phyloP scores from a whole-genome alignment of 2,797 vertebrate genomes.

The Helicolenus hilgendorfi region DNA sequence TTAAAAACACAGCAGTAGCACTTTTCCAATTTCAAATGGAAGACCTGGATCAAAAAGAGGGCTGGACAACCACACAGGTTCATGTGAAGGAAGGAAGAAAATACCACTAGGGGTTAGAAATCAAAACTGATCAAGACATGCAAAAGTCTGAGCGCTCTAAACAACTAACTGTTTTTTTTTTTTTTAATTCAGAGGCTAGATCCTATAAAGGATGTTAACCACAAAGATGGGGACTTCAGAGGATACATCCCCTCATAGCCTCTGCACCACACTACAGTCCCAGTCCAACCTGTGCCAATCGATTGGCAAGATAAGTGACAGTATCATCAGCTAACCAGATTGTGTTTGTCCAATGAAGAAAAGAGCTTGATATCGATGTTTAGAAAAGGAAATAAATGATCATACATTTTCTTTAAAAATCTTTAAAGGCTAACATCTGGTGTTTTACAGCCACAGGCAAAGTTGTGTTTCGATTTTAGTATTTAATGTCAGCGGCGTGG shows the following conservation, averaged over 20 bases:
- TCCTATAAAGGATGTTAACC: background rate
- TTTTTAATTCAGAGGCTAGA: background rate
- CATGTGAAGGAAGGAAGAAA: background rate
- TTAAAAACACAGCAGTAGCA: constrained; percentile 49
- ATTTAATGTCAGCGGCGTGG: background rate
- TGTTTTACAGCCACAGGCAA: background rate
- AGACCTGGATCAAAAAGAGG: constrained; percentile 66
- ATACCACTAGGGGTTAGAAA: background rate
- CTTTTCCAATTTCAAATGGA: constrained; percentile 69
- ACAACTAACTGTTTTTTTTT: background rate
- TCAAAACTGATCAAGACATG: background rate
- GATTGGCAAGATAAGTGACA: background rate
- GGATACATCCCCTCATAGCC: background rate
- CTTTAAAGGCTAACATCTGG: background rate
- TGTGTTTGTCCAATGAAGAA: background rate
- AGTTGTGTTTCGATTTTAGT: background rate
- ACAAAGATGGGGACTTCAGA: background rate
- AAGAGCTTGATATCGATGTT: background rate
- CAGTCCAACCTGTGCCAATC: background rate
- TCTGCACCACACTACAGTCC: background rate
- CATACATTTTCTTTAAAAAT: background rate
- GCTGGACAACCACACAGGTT: background rate
- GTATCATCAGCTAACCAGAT: background rate
- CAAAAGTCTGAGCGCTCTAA: background rate
- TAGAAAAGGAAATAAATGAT: background rate